Evolutionary conservation across 1,140 invertebrate genomes (phyloP).

Genomic region (Probaryconus sp.): DNA sequence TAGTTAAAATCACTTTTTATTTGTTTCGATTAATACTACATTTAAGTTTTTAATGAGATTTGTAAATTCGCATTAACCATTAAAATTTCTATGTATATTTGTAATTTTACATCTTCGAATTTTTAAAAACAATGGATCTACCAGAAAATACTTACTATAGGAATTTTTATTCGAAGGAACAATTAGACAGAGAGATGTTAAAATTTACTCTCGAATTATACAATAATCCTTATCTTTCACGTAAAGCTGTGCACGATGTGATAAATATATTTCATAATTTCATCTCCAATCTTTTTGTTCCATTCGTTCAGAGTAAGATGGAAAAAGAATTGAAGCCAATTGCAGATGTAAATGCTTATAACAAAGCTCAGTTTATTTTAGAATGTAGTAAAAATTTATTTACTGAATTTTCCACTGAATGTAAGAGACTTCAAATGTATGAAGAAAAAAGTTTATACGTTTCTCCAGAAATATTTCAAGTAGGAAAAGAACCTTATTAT

Average conservation of each 20-base stretch:
- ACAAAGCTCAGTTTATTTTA: slow-evolving; percentile 32
- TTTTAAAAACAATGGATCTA: too few relatives aligned
- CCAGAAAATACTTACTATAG: too few relatives aligned
- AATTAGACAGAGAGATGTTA: slow-evolving; percentile 38
- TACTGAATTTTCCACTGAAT: slow-evolving; percentile 23
- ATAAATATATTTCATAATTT: slow-evolving; percentile 30
- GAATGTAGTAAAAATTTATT: slow-evolving; percentile 36
- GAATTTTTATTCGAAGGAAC: too few relatives aligned
- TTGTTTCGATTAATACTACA: too few relatives aligned
- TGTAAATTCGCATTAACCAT: too few relatives aligned
- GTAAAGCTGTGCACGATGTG: slow-evolving; percentile 34
- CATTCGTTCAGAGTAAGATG: slow-evolving; percentile 32
- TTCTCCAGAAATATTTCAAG: slow-evolving; percentile 22
- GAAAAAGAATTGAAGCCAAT: slow-evolving; percentile 31
- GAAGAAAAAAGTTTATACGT: slow-evolving; percentile 35
- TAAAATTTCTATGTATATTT: too few relatives aligned
- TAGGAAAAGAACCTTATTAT: slow-evolving; percentile 11
- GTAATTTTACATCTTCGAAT: too few relatives aligned
- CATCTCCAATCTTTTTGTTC: slow-evolving; percentile 30
- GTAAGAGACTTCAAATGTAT: slow-evolving; percentile 35
- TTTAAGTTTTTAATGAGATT: too few relatives aligned
- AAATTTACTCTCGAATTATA: slow-evolving; percentile 47
- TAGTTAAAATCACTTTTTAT: too few relatives aligned
- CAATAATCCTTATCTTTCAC: slow-evolving; percentile 42
- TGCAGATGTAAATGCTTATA: slow-evolving; percentile 10